A percentile compares a stretch with the other conserved stretches of the same genome.
These are phyloP conservation scores for Drosophila fulvimacula DNA, from an alignment of 2,888 invertebrate species.

Conservation along the genomic window DNA sequence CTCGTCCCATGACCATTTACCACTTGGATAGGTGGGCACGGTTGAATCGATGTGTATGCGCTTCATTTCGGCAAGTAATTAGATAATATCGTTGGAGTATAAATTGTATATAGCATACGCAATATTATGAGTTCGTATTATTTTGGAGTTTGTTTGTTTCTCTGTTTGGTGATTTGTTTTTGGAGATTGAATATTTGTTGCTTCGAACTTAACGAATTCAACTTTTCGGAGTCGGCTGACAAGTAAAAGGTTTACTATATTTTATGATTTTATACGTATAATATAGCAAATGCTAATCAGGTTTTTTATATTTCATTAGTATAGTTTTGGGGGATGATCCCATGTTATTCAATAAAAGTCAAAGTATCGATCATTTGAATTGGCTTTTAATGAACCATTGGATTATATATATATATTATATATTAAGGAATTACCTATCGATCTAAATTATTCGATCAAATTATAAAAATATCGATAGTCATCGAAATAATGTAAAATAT, in stretches of 20 bases:
- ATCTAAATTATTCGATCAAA: too few relatives aligned
- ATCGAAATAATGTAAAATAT: too few relatives aligned
- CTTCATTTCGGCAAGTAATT: slow-evolving; percentile 13
- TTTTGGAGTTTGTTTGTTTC: slow-evolving; percentile 5
- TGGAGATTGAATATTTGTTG: background rate
- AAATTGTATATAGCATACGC: slow-evolving; percentile 1
- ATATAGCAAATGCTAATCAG: too few relatives aligned
- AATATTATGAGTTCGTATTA: background rate
- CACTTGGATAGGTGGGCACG: slow-evolving; percentile 78
- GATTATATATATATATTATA: too few relatives aligned
- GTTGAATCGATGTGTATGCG: slow-evolving; percentile 60
- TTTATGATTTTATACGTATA: background rate
- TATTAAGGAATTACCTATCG: too few relatives aligned
- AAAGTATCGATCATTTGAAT: too few relatives aligned
- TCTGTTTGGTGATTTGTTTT: slow-evolving; percentile 7
- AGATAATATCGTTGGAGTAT: background rate
- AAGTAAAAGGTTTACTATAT: background rate
- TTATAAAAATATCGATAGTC: too few relatives aligned
- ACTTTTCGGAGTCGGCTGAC: background rate
- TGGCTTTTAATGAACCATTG: too few relatives aligned
- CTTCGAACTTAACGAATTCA: background rate
- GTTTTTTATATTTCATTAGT: too few relatives aligned
- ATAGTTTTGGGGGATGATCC: too few relatives aligned
- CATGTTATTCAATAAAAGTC: too few relatives aligned
- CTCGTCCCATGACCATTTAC: slow-evolving; percentile 80